phyloP scores from a whole-genome alignment of 2,113 vertebrate species.

The Chionodraco myersi region DNA sequence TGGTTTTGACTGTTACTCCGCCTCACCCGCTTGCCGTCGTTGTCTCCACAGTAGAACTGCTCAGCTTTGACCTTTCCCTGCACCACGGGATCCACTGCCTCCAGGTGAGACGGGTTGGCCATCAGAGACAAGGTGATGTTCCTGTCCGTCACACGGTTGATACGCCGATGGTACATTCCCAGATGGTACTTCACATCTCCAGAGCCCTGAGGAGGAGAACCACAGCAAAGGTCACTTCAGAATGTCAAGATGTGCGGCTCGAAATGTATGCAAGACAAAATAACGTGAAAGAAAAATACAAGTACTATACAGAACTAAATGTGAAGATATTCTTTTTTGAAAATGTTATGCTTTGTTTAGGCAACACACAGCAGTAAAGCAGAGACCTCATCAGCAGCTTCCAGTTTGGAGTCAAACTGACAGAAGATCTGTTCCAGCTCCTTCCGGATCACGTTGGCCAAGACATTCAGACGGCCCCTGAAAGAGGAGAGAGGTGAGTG shows the following conservation, averaged over 20 bases:
- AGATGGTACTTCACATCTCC: constrained; percentile 98
- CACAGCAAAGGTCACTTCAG: too few species aligned
- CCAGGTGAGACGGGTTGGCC: constrained; percentile 97
- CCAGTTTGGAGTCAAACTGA: constrained; percentile 98
- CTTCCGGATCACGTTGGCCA: constrained; percentile 97
- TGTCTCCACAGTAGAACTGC: constrained; percentile 98
- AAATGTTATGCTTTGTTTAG: too few species aligned
- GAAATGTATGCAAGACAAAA: too few species aligned
- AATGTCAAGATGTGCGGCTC: too few species aligned
- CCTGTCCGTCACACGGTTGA: constrained; percentile 94
- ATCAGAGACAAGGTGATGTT: constrained; percentile 96
- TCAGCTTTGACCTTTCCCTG: constrained; percentile 98
- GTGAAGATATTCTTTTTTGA: too few species aligned
- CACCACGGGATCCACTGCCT: constrained; percentile 95
- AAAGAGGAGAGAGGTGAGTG: not conserved
- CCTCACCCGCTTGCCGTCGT: constrained; percentile 92
- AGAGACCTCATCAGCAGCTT: constrained; percentile 93
- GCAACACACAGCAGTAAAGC: not conserved
- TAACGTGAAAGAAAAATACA: not conserved
- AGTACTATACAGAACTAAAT: too few species aligned
- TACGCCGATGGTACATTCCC: constrained; percentile 98
- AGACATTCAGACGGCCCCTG: constrained; percentile 96
- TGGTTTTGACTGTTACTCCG: not conserved
- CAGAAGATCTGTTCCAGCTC: constrained; percentile 99
- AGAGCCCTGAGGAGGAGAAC: constrained; percentile 86